These are phyloP conservation scores for Macropodus opercularis DNA, from an alignment of 2,797 vertebrate genomes.

Conservation along the genomic window DNA sequence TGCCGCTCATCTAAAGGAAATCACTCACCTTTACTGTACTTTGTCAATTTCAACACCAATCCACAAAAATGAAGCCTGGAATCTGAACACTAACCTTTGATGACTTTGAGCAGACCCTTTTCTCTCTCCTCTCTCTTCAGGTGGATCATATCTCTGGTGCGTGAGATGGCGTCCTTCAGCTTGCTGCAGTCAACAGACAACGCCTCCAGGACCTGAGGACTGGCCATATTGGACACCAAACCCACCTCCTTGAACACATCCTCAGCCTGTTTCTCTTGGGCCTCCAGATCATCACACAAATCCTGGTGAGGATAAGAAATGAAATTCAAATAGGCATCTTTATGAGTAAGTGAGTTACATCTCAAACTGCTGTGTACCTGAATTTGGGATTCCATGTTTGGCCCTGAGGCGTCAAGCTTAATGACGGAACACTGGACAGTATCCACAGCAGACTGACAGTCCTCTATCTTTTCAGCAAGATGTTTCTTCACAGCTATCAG, in stretches of 20 bases:
- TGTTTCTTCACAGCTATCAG: constrained; percentile 77
- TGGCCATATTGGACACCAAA: constrained; percentile 79
- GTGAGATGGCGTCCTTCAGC: constrained; percentile 76
- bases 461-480: constrained; percentile 71
- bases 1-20: constrained; percentile 84
- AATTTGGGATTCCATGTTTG: constrained; percentile 56
- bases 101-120: constrained; percentile 82
- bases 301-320: constrained; percentile 73
- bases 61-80: background rate
- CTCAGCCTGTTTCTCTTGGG: constrained; percentile 86
- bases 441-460: constrained; percentile 68
- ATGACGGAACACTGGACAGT: constrained; percentile 66
- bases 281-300: constrained; percentile 84
- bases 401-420: constrained; percentile 45
- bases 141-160: constrained; percentile 85
- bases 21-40: background rate
- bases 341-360: background rate
- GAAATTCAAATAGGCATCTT: background rate
- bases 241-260: constrained; percentile 85
- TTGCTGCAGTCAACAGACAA: constrained; percentile 79
- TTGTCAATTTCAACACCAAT: too few species aligned
- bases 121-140: constrained; percentile 87
- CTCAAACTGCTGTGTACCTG: constrained; percentile 57
- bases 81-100: constrained; percentile 80
- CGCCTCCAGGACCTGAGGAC: constrained; percentile 83